Evolutionary conservation across 2,888 invertebrate species (phyloP), one percentile per base, ranked within the genome.

Genomic region (Tyria jacobaeae): DNA sequence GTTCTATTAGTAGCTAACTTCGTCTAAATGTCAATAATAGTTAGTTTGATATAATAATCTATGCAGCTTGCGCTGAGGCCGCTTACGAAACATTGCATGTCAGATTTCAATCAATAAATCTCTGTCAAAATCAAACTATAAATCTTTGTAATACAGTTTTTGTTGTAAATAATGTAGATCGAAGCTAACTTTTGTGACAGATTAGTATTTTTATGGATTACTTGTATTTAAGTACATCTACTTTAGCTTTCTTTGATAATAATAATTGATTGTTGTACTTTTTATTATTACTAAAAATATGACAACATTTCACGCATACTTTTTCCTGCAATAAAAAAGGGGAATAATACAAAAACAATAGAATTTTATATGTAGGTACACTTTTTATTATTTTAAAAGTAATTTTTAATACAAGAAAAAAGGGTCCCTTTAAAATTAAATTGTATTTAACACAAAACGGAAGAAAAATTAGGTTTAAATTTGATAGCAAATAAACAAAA

Each of bases 11-110:
- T 14, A 10, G 39, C 17, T 6, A 17, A 17, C 12, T 17, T 27
- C 17, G 25, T 54, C 17, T n/a, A 12, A 5, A 17, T 5, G 39
- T 41, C 17, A 27, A 54, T 39, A 12, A 54, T 39, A 35, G 6
- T 34, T 37, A 37, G 25, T 35, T 51, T 35, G 35, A 35, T 21
- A 51, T 0, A 35, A 35, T 51, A 21, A 51, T 51, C 21, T 51
- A 10, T 12, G 35, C 17, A 50, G 50, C 12, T 17, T 31, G 10
- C 10, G 17, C 12, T 17, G 17, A 10, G 31, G 31, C 21, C 14
- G 51, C 35, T 34, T 21, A 35, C 34, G 34, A 51, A 51, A 51
- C 35, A 7, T 51, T 35, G 35, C 51, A 35, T 51, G 51, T 24
- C 24, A 24, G 35, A 51, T 51, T 35, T 34, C 9, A 24, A 35